phyloP scores from a whole-genome alignment of 2,888 invertebrate genomes.

The Epirrhoe tristata region DNA sequence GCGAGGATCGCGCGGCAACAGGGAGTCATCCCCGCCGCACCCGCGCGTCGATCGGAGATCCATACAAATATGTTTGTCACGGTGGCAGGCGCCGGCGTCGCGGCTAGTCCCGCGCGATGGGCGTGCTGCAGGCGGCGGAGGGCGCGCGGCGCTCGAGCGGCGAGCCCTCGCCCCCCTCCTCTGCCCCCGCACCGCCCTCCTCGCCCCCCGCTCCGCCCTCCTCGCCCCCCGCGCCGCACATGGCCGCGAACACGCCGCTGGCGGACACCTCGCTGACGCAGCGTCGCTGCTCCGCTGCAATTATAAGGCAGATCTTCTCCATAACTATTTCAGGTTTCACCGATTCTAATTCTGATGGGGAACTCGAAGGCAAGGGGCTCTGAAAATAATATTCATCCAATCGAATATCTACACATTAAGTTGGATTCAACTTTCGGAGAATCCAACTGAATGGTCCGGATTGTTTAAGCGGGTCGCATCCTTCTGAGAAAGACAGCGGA shows the following conservation, averaged over 20 bases:
- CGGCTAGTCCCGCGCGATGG: conserved; percentile 68
- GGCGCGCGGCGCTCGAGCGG: conserved; percentile 55
- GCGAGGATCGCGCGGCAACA: no score
- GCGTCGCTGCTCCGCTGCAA: conserved; percentile 79
- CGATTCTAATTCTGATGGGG: neutral
- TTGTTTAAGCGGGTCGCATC: no score
- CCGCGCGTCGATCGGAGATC: conserved; percentile 50
- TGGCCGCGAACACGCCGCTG: conserved; percentile 71
- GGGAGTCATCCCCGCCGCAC: conserved; percentile 37
- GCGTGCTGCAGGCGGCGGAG: conserved; percentile 77
- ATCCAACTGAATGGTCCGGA: no score
- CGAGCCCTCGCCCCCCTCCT: conserved; percentile 39
- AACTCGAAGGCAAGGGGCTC: no score
- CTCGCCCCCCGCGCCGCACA: conserved; percentile 54
- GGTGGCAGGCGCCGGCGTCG: conserved; percentile 46
- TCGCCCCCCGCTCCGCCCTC: conserved; percentile 35
- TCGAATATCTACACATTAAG: no score
- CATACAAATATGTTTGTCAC: conserved; percentile 51
- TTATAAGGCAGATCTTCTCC: neutral
- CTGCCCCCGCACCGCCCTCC: conserved; percentile 27
- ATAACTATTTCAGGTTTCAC: neutral
- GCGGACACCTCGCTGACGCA: conserved; percentile 77
- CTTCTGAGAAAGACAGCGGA: no score
- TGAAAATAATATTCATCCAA: no score
- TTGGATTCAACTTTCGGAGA: no score